Conservation (phyloP, 64 coral and sea anemone genomes). For the Stichodactyla helianthus region DNA sequence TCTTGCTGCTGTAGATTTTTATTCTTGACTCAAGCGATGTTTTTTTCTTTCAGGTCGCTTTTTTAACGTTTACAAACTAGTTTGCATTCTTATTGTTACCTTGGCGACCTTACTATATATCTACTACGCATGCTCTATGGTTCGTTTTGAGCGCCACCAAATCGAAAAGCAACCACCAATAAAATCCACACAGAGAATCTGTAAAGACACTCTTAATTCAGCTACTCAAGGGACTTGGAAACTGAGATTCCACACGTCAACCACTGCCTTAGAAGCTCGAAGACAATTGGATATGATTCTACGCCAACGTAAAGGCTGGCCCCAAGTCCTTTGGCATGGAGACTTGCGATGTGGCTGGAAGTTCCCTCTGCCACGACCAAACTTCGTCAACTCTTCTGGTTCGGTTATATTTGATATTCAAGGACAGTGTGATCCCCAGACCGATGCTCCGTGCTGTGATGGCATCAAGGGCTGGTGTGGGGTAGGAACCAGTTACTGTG, state of each 20-base stretch:
- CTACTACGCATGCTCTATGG: background rate
- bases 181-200: constrained; percentile 4
- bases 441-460: constrained; percentile 62
- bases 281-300: constrained; percentile 49
- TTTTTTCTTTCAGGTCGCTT: background rate
- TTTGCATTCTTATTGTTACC: background rate
- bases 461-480: constrained; percentile 71
- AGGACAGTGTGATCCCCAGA: constrained; percentile 61
- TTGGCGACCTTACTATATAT: background rate
- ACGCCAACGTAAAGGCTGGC: constrained; percentile 78
- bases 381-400: constrained; percentile 26
- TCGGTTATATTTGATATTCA: constrained; percentile 63
- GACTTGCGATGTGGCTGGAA: constrained; percentile 65
- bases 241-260: constrained; percentile 18
- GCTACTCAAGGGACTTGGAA: constrained; percentile 22
- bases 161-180: background rate
- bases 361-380: constrained; percentile 63
- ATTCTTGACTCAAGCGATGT: no score
- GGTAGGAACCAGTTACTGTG: constrained; percentile 46
- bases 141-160: background rate
- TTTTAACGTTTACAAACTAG: background rate
- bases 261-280: constrained; percentile 24
- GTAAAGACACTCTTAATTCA: background rate
- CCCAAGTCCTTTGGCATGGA: constrained; percentile 56
- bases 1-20: no score